These are phyloP conservation scores for Clarias laeviceps DNA, from an alignment of 2,797 vertebrate genomes.

Conservation along the genomic window DNA sequence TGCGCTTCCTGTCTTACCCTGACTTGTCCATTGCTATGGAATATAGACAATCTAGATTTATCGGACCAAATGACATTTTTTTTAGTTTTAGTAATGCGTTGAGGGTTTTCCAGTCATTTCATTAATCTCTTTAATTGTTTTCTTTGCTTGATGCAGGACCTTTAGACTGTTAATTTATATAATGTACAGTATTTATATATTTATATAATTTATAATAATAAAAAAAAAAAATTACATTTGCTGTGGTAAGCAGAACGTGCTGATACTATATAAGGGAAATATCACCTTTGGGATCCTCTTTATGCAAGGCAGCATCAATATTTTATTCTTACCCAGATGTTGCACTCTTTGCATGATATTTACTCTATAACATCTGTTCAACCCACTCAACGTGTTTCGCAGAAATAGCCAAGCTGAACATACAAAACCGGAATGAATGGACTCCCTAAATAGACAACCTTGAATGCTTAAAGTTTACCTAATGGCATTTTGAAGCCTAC, in stretches of 20 bases:
- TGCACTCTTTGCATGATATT: conserved; percentile 2
- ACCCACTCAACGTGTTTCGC: background rate
- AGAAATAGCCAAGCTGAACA: background rate
- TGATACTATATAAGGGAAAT: background rate
- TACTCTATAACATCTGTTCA: conserved; percentile 8
- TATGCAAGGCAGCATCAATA: background rate
- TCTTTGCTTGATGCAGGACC: too few species aligned
- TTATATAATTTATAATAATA: too few species aligned
- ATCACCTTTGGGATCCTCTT: background rate
- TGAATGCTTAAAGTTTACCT: conserved; percentile 5
- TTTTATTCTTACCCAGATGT: background rate
- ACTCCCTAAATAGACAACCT: conserved; percentile 11
- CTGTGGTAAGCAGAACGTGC: background rate
- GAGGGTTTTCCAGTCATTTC: too few species aligned
- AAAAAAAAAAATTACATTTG: background rate
- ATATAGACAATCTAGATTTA: too few species aligned
- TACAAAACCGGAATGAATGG: background rate
- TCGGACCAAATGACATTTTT: too few species aligned
- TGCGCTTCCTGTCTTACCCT: too few species aligned
- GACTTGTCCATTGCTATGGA: too few species aligned
- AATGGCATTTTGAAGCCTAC: conserved; percentile 26
- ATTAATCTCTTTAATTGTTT: too few species aligned
- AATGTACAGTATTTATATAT: too few species aligned
- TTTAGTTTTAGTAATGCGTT: too few species aligned
- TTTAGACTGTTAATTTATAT: too few species aligned